Evolutionary conservation across 2,113 vertebrate genomes (phyloP), one percentile per base, ranked within the genome.

Genomic region (Sebastes fasciatus): DNA sequence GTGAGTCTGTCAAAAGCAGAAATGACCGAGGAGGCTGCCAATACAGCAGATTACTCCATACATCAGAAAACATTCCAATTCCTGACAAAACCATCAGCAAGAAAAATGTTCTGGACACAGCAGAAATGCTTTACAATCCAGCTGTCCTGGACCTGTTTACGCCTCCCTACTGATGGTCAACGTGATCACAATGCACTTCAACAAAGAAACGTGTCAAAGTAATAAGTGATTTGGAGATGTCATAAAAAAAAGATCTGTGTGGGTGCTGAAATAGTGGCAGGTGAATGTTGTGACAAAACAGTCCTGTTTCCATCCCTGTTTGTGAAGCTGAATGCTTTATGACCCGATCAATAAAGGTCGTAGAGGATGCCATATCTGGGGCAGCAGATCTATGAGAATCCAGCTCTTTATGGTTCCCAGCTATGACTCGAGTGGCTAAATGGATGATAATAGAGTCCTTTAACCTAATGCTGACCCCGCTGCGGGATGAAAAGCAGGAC

Each of bases 381-480:
- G 14, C 68, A 72, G 80, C 54, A 81, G 88, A 86, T 89, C 85
- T 86, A 86, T 79, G 63, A 71, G 72, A 85, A 84, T 80, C 74
- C 77, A 79, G 60, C 77, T 64, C 68, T 90, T 88, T 80, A 92
- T 84, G 68, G 78, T 84, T 86, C 68, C 84, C 74, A 83, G 82
- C 80, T 81, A 72, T 48, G 80, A 66, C 74, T 57, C n/a, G 43
- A 77, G 64, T 0, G 58, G 76, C 45, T 23, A 70, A 80, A 91
- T 86, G 26, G 76, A 90, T 87, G 85, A 78, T 77, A 84, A 83
- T 81, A 58, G 74, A 82, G 63, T 86, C 71, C 67, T 81, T 74
- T 91, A 79, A 88, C 88, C 89, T 68, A 71, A 65, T 62, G 66
- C n/a, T 90, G 90, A 91, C 84, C 88, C 77, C 55, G 8, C 73